Base-by-base conservation (phyloP, 1,140 invertebrate species). In the Micrasema minimum region DNA sequence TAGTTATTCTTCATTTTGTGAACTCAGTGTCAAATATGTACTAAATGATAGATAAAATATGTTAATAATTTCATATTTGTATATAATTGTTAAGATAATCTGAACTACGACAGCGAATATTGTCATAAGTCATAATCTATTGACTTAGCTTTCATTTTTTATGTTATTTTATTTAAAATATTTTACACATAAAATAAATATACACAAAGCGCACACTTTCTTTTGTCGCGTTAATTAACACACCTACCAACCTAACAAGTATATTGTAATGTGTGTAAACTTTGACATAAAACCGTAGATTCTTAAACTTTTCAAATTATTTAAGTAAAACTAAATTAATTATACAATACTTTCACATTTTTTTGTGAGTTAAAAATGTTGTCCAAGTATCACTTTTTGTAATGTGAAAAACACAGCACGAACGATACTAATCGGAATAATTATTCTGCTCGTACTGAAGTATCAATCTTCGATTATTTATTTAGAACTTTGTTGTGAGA, bases 171-270 rank as follows among this genome's bases (percentile, higher is more conserved):
- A 31, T 2, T 31, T 31, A 2, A 31, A 31, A 31, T 31, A 31
- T 31, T 31, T 31, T 7, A 31, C 51, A 55, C 51, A 31, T 55
- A 31, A 23, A 55, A 55, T 14, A 55, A n/a, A n/a, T n/a, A n/a
- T n/a, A 55, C 31, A 10, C 51, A 55, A 55, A 55, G 51, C 31
- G 46, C 26, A 55, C 51, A 55, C 51, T 55, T 55, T 55, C 51
- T 55, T 55, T 55, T 31, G 51, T 23, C n/a, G 26, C 23, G 51
- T 55, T 12, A 55, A 55, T n/a, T 18, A 7, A 23, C 50, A 18
- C 22, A 7, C 18, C 18, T 48, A 10, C 51, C 51, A 55, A 55
- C n/a, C n/a, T 9, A 35, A 55, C 14, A n/a, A 5, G 14, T n/a
- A 4, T 31, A 4, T n/a, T n/a, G n/a, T n/a, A n/a, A n/a, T n/a